Conservation (phyloP, 1,140 invertebrate species). For the Paraescarpia echinospica region DNA sequence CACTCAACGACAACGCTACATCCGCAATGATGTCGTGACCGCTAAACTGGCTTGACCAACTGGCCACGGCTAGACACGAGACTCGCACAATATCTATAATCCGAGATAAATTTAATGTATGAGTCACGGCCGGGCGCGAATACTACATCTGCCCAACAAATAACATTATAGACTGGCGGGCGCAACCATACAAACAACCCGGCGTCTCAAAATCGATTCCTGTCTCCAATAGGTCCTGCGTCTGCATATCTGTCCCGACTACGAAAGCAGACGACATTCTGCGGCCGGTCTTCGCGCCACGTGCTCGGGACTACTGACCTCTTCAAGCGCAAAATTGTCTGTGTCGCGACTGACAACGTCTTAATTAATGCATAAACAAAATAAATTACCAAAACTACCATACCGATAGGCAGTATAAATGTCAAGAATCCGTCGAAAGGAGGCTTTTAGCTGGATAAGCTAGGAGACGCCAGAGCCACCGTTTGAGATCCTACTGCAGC, state of each 20-base stretch:
- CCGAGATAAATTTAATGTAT: background rate
- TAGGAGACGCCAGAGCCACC: no score
- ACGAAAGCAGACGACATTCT: background rate
- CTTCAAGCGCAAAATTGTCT: background rate
- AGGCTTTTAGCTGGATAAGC: no score
- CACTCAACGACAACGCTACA: background rate
- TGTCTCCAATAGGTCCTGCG: background rate
- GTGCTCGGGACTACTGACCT: background rate
- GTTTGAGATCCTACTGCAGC: no score
- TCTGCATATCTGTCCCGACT: background rate
- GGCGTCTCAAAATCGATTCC: background rate
- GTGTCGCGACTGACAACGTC: background rate
- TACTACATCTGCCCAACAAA: background rate
- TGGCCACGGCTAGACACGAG: background rate
- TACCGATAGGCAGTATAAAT: background rate
- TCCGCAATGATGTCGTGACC: background rate
- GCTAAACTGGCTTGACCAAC: background rate
- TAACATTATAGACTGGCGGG: background rate
- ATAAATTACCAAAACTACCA: background rate
- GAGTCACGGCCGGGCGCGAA: background rate
- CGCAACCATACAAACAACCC: background rate
- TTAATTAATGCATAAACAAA: background rate
- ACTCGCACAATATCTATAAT: background rate
- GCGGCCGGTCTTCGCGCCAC: background rate
- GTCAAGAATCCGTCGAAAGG: no score